phyloP scores from a whole-genome alignment of 2,797 vertebrate genomes.

The Parambassis ranga region DNA sequence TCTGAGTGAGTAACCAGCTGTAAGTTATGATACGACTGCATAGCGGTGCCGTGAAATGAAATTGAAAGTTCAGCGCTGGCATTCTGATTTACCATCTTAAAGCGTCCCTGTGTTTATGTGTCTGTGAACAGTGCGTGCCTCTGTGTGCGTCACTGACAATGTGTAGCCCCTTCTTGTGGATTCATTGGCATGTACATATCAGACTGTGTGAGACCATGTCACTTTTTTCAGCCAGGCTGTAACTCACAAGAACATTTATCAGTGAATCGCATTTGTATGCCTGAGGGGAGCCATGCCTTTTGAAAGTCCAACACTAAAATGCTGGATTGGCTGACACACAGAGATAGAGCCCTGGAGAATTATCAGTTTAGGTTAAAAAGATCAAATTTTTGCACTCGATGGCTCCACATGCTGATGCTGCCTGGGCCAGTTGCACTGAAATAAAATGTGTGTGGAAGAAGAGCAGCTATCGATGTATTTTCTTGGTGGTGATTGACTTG shows the following conservation, averaged over 20 bases:
- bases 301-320: constrained; percentile 58
- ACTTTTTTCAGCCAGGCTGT: constrained; percentile 38
- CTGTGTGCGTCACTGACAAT: not conserved
- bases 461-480: not conserved
- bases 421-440: not conserved
- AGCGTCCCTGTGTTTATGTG: constrained; percentile 3
- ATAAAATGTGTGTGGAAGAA: constrained; percentile 2
- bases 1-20: constrained; percentile 32
- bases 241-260: constrained; percentile 61
- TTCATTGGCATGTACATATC: constrained; percentile 49
- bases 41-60: constrained; percentile 50
- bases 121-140: not conserved
- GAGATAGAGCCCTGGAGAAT: constrained; percentile 45
- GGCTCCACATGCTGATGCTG: constrained; percentile 22
- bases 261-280: constrained; percentile 63
- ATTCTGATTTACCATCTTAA: constrained; percentile 56
- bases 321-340: constrained; percentile 51
- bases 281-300: constrained; percentile 46
- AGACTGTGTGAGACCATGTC: constrained; percentile 14
- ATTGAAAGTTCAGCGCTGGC: constrained; percentile 53
- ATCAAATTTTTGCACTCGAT: constrained; percentile 20
- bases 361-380: constrained; percentile 53
- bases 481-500: not conserved
- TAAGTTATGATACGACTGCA: constrained; percentile 48
- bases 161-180: constrained; percentile 3